A percentile compares a stretch with the other conserved stretches of the same genome.
Evolutionary conservation across 2,113 vertebrate species (phyloP).

Genomic region (Pseudopodoces humilis): DNA sequence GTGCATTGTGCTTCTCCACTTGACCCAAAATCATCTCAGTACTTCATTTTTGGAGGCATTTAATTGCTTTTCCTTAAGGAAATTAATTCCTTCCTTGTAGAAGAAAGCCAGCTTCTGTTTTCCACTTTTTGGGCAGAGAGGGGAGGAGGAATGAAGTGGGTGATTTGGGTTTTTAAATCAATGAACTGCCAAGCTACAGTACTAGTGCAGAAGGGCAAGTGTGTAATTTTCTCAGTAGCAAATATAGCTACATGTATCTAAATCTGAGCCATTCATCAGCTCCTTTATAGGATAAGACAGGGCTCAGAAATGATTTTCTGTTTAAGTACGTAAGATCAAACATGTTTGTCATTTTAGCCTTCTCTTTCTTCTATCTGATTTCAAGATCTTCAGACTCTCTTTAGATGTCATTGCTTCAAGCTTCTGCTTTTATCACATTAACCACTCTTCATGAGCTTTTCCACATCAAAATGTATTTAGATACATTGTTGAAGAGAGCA

Average conservation of each 20-base stretch:
- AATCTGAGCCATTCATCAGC: conserved; percentile 40
- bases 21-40: neutral
- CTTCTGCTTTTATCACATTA: conserved; percentile 53
- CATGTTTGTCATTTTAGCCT: conserved; percentile 54
- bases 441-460: conserved; percentile 46
- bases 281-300: conserved; percentile 52
- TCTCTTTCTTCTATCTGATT: conserved; percentile 46
- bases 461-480: conserved; percentile 49
- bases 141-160: conserved; percentile 3
- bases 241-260: conserved; percentile 46
- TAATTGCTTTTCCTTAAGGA: neutral
- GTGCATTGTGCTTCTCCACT: neutral
- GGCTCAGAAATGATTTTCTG: conserved; percentile 54
- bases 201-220: conserved; percentile 23
- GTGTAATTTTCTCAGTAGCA: conserved; percentile 32
- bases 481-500: conserved; percentile 33
- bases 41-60: neutral
- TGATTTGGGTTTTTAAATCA: conserved; percentile 22
- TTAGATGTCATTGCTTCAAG: conserved; percentile 55
- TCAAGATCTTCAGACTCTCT: conserved; percentile 36
- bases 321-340: conserved; percentile 34
- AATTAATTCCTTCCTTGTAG: conserved; percentile 20
- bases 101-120: conserved; percentile 2
- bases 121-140: neutral
- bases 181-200: conserved; percentile 1